Conservation (phyloP, 2,888 invertebrate species). For the Cyclophora punctaria region DNA sequence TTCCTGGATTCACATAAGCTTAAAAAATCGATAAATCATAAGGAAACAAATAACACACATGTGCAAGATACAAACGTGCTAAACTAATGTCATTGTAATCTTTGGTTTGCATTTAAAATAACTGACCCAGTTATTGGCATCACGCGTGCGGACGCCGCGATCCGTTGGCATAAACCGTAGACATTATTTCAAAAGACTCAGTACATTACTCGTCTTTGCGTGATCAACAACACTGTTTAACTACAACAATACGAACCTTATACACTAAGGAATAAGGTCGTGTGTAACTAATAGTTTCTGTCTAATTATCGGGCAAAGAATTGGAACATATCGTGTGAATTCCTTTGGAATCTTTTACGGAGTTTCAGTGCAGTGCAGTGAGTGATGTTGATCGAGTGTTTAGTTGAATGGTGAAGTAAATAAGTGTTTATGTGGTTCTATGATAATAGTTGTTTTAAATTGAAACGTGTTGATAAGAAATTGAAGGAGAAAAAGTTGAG, state of each 20-base stretch:
- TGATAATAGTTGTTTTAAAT: slow-evolving; percentile 3
- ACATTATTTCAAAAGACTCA: slow-evolving; percentile 40
- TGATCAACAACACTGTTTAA: slow-evolving; percentile 44
- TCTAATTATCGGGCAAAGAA: slow-evolving; percentile 59
- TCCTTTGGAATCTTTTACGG: slow-evolving; percentile 55
- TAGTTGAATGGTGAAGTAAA: neutral
- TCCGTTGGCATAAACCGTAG: slow-evolving; percentile 44
- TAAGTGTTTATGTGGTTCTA: slow-evolving; percentile 6
- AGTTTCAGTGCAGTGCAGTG: slow-evolving; percentile 34
- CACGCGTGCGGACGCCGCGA: slow-evolving; percentile 40
- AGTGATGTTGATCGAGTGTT: slow-evolving; percentile 19
- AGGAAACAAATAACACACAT: too few species aligned
- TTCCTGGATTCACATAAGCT: too few species aligned
- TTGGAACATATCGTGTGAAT: slow-evolving; percentile 58
- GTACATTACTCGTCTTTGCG: slow-evolving; percentile 49
- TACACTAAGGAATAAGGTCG: slow-evolving; percentile 21
- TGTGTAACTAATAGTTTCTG: slow-evolving; percentile 21
- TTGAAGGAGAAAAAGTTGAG: neutral
- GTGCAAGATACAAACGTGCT: neutral
- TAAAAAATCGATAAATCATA: too few species aligned
- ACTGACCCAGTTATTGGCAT: slow-evolving; percentile 29
- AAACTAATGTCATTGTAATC: slow-evolving; percentile 6
- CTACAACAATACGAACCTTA: slow-evolving; percentile 21
- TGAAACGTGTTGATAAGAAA: neutral
- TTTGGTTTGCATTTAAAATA: slow-evolving; percentile 14